Evolutionary conservation across 2,797 vertebrate species (phyloP), one percentile per base, ranked within the genome.

Genomic region (Chromis chromis): DNA sequence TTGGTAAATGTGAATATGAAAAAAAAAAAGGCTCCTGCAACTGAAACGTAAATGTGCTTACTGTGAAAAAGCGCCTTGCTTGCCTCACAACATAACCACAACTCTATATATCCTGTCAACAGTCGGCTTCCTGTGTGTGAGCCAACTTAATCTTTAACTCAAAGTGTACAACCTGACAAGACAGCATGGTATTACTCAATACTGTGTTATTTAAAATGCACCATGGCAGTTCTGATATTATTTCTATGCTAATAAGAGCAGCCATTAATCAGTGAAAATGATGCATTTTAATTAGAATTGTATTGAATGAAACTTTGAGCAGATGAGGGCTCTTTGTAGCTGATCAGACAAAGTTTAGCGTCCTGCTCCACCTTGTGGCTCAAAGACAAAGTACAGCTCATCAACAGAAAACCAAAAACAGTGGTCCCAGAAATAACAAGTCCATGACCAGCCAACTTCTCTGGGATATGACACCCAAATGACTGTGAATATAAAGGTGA

Each of bases 31-130:
- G 40, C 22, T 65, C 2, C n/a, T 74, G 63, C 75, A 79, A 72
- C 63, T 61, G 74, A 85, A 82, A 91, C 70, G 77, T 66, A 86
- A 88, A 86, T 81, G 68, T 81, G 78, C 65, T 88, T 76, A 80
- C 70, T 85, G 76, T 72, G 83, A 90, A 87, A 81, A 89, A 66
- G 39, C 28, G 46, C 62, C 46, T 72, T 33, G 55, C 68, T 70
- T 78, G 85, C 76, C 70, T 88, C 28, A 79, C 82, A 90, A 84
- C 76, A 84, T 55, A 92, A 94, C 93, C 92, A 88, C 94, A 94
- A 50, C 77, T 86, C 81, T 79, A 87, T 78, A 92, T 92, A 95
- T 94, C 93, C 93, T 94, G 94, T 93, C 84, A 88, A 82, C 85
- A 89, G 68, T 79, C 61, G 5, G 61, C 86, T 94, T 95, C 93